Base-by-base conservation (phyloP, 2,797 vertebrate species). In the Sebastes cheni region DNA sequence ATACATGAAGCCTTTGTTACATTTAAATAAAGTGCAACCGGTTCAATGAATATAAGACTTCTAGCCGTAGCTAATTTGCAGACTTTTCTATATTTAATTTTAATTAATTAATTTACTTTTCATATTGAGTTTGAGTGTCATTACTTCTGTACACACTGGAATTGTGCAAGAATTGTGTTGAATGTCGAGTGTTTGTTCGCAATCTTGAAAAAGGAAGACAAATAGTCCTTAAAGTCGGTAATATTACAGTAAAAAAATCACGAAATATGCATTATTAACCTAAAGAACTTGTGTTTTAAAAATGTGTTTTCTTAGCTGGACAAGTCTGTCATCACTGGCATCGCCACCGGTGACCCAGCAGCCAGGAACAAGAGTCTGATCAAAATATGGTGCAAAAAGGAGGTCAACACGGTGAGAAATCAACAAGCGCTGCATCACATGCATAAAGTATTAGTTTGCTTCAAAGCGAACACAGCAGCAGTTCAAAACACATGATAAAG, bases 291-390 rank as follows among this genome's bases (percentile, higher is more conserved):
- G n/a, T 36, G 23, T 36, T 30, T 23, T 12, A 12, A 27, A 20
- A 3, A 18, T 14, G 0, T 86, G 22, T 86, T 74, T 42, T 65
- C 79, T 55, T 42, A 99, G 98, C 94, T 99, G 90, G 98, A 99
- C 92, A 97, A 97, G 85, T 93, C 94, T 4, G 96, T 99, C 6
- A 98, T 99, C 90, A 95, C 83, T 7, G 95, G 70, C 55, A 97
- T 99, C 20, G 99, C 98, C 59, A 96, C 91, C 0, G 96, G 95
- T 0, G 88, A 97, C 20, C 66, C 85, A 2, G 75, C 10, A 0
- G 97, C 96, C 27, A 92, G 92, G 80, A 99, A 99, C 95, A 97
- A 92, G 94, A 99, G 97, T 89, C 90, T 99, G 80, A 91, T 99
- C 82, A 98, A 98, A 91, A 46, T 85, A 25, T 99, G 97, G 96